Conservation (phyloP, 2,113 vertebrate genomes). For the Gadus chalcogrammus region DNA sequence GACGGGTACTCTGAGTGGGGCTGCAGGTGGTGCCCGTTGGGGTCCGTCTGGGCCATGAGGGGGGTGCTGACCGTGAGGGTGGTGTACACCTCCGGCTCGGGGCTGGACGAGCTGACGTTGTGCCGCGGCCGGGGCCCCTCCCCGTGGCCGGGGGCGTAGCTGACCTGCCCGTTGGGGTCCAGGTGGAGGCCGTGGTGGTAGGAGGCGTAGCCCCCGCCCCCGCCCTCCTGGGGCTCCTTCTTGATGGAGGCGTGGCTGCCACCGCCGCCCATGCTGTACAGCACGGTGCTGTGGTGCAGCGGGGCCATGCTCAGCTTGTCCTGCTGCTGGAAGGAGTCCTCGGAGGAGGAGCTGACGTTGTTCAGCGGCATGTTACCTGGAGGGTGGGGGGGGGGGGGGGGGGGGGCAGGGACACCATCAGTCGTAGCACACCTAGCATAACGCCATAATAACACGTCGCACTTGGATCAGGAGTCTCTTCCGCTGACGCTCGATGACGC, state of each 20-base stretch:
- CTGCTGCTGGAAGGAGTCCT: conserved; percentile 63
- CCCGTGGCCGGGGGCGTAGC: conserved; percentile 74
- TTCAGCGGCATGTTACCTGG: conserved; percentile 85
- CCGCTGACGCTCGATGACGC: not conserved
- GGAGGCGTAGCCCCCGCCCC: conserved; percentile 75
- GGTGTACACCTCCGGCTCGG: conserved; percentile 81
- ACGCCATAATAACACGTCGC: not conserved
- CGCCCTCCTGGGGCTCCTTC: conserved; percentile 82
- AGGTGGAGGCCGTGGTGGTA: conserved; percentile 88
- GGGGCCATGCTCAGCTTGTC: conserved; percentile 74
- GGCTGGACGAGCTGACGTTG: conserved; percentile 77
- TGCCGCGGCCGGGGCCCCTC: conserved; percentile 69
- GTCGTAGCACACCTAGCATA: not conserved
- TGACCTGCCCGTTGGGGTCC: conserved; percentile 82
- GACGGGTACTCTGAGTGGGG: conserved; percentile 68
- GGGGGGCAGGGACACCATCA: not conserved
- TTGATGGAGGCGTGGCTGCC: conserved; percentile 82
- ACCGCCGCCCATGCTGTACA: conserved; percentile 88
- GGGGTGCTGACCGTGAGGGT: conserved; percentile 67
- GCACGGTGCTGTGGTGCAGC: conserved; percentile 83
- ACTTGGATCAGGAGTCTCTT: not conserved
- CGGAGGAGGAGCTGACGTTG: conserved; percentile 73
- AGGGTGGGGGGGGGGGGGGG: not conserved
- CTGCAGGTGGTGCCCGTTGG: conserved; percentile 60
- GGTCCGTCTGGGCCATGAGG: conserved; percentile 58